Conservation (phyloP, 2,888 invertebrate genomes). For the Boloria selene region DNA sequence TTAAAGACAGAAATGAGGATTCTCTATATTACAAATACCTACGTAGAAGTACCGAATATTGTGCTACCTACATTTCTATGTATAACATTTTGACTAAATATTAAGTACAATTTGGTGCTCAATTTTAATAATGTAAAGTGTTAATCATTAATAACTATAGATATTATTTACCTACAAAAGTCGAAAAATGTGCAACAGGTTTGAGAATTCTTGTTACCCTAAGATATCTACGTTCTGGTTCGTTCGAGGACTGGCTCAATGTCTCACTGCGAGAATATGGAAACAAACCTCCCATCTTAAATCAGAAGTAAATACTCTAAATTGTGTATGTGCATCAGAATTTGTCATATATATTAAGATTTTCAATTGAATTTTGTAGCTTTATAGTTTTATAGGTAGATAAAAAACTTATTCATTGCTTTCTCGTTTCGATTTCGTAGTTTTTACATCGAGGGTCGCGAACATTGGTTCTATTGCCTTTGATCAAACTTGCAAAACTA, state of each 20-base stretch:
- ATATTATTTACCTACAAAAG: constrained; percentile 76
- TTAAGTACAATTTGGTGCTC: constrained; percentile 83
- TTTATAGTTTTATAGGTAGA: constrained; percentile 1
- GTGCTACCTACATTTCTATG: constrained; percentile 59
- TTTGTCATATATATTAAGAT: not conserved
- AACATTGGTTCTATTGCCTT: constrained; percentile 12
- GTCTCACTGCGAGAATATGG: constrained; percentile 16
- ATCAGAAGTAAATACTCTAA: not conserved
- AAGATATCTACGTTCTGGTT: constrained; percentile 41
- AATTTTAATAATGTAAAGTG: constrained; percentile 76
- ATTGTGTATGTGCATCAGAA: not conserved
- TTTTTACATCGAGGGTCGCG: constrained; percentile 5
- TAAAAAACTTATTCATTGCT: constrained; percentile 4
- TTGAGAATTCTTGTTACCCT: constrained; percentile 61
- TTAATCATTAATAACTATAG: constrained; percentile 69
- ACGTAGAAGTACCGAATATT: constrained; percentile 56
- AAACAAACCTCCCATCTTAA: constrained; percentile 8
- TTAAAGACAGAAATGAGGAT: constrained; percentile 60
- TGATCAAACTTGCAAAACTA: constrained; percentile 15
- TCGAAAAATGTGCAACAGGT: constrained; percentile 64
- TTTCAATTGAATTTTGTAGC: not conserved
- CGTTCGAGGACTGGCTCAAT: constrained; percentile 34
- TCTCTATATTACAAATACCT: constrained; percentile 50
- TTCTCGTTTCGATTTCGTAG: constrained; percentile 7
- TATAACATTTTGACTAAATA: constrained; percentile 78